phyloP scores from a whole-genome alignment of 1,140 invertebrate genomes.

The Paraescarpia echinospica region DNA sequence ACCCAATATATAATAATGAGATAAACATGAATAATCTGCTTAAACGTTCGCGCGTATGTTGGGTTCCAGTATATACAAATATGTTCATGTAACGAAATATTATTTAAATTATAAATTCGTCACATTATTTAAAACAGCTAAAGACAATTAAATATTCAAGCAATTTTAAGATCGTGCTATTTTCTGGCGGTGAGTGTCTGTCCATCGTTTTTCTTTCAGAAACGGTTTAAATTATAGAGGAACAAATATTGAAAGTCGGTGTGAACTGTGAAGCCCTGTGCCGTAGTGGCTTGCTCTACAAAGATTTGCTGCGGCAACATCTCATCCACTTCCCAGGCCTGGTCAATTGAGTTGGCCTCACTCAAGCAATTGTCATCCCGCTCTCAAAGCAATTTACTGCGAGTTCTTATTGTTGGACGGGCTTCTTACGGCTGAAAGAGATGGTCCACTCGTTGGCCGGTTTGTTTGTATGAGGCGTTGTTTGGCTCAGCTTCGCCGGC shows the following conservation, averaged over 20 bases:
- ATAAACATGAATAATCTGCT: too few species aligned
- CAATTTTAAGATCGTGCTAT: background rate
- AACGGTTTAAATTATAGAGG: background rate
- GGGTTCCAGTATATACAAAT: too few species aligned
- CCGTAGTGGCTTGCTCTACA: too few species aligned
- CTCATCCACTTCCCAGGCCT: background rate
- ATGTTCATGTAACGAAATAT: background rate
- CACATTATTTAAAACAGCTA: too few species aligned
- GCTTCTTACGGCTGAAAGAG: background rate
- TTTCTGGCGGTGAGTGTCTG: background rate
- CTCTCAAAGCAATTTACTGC: conserved; percentile 1
- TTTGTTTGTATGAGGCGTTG: background rate
- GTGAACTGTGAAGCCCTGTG: background rate
- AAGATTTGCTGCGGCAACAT: background rate
- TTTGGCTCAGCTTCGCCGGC: background rate
- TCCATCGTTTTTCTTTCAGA: background rate
- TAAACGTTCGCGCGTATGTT: too few species aligned
- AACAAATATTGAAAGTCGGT: background rate
- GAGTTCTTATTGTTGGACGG: background rate
- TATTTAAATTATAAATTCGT: too few species aligned
- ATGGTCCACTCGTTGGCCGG: background rate
- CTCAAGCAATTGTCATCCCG: background rate
- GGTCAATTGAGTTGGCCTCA: background rate
- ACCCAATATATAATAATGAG: too few species aligned
- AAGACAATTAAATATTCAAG: background rate